These are phyloP conservation scores for Sialis fuliginosa DNA, from an alignment of 2,888 invertebrate genomes.

Conservation along the genomic window DNA sequence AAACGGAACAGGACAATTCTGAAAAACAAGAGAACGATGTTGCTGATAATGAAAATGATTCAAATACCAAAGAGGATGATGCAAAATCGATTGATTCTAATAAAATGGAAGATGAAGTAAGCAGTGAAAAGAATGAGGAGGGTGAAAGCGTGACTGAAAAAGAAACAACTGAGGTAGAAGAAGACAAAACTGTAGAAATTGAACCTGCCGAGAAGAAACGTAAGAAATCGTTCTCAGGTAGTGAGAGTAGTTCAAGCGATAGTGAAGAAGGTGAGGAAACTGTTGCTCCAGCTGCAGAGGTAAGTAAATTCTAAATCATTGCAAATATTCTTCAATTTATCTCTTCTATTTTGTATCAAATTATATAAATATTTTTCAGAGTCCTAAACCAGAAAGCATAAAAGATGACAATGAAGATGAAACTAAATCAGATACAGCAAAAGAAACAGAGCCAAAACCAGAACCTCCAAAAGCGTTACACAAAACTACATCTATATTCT, in stretches of 20 bases:
- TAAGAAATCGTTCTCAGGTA: constrained; percentile 33
- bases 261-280: constrained; percentile 29
- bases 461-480: constrained; percentile 59
- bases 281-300: constrained; percentile 16
- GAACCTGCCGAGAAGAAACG: constrained; percentile 17
- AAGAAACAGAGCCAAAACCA: constrained; percentile 25
- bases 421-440: constrained; percentile 17
- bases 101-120: constrained; percentile 19
- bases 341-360: background rate
- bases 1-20: constrained; percentile 7
- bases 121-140: constrained; percentile 28
- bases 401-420: constrained; percentile 19
- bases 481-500: constrained; percentile 91
- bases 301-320: too few species aligned
- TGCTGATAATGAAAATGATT: constrained; percentile 4
- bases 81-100: constrained; percentile 11
- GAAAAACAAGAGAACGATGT: constrained; percentile 8
- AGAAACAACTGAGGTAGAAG: constrained; percentile 24
- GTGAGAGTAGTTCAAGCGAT: constrained; percentile 29
- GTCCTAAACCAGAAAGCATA: constrained; percentile 15
- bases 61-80: constrained; percentile 13
- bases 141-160: constrained; percentile 21
- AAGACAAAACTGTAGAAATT: constrained; percentile 14
- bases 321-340: too few species aligned
- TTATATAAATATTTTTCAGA: background rate